A percentile compares a stretch with the other conserved stretches of the same genome.
Conservation (phyloP, 2,113 vertebrate genomes). For the Erythrolamprus reginae region DNA sequence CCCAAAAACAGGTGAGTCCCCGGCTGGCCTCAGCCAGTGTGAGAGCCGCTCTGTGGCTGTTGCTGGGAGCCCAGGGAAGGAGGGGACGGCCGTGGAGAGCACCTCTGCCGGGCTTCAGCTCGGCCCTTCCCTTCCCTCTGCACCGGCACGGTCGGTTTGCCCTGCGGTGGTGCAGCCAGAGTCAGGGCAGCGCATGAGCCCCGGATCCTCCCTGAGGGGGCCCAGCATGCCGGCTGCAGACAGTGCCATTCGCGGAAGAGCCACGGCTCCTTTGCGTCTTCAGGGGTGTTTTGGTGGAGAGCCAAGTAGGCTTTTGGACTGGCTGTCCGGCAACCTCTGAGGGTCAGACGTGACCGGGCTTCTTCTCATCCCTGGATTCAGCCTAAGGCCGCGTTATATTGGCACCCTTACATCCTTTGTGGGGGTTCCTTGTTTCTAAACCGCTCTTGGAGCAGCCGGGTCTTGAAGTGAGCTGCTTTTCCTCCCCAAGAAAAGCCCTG, state of each 20-base stretch:
- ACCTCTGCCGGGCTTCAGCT: not conserved
- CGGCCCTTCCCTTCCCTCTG: not conserved
- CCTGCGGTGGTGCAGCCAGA: not conserved
- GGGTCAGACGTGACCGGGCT: not conserved
- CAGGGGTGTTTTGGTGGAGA: not conserved
- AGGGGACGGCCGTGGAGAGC: not conserved
- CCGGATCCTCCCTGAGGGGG: too few species aligned
- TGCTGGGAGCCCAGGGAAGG: not conserved
- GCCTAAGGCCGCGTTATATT: not conserved
- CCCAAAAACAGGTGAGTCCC: slow-evolving; percentile 89
- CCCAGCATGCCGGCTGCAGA: too few species aligned
- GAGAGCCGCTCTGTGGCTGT: not conserved
- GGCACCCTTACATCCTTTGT: not conserved
- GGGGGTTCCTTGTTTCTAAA: not conserved
- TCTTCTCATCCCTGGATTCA: not conserved
- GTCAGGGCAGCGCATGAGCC: not conserved
- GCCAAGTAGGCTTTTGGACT: not conserved
- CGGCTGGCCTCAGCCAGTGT: not conserved
- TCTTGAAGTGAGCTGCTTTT: not conserved
- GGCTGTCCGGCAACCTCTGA: not conserved
- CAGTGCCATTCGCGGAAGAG: too few species aligned
- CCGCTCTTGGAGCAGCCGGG: not conserved
- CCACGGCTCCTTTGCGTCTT: too few species aligned
- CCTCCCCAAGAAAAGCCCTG: not conserved
- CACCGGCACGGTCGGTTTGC: not conserved